Base-by-base conservation (phyloP, 2,888 invertebrate genomes). In the Drosophila diplacantha region DNA sequence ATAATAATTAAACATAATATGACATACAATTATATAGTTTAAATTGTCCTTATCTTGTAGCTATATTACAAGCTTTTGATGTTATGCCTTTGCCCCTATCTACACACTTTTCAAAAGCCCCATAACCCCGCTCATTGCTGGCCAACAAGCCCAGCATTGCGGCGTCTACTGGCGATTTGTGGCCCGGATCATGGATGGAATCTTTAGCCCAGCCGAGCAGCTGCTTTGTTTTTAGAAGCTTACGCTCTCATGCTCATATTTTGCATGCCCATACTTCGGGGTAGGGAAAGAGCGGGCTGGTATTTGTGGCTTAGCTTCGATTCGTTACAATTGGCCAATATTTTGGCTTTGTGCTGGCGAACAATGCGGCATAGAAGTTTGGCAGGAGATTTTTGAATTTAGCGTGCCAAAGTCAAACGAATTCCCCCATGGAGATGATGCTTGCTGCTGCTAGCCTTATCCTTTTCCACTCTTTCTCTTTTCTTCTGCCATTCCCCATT, bases 201-300 rank as follows among this genome's bases (percentile, higher is more conserved):
- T 57, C 39, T 49, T 32, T 37, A 67, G 61, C 47, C 47, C 39
- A 49, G 47, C 22, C 60, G 41, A 37, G 32, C 46, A 44, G 51
- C 47, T 51, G 63, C 66, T 49, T 67, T 67, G 75, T 61, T 75
- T 68, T 61, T 65, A 67, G 37, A 49, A 49, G 73, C 78, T 77
- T 77, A 69, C 59, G 56, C 39, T 64, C 67, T 56, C 52, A 39
- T 29, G 75, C 63, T 54, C 67, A 47, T 61, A 69, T 53, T 66
- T 69, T 53, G 56, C 41, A 47, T 65, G 39, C 22, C 22, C 34
- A 22, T 35, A 29, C 20, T 24, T 32, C n/a, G 24, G 24, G 18
- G 3, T 14, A 52, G 7, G 44, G n/a, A 26, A 35, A 9, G 24
- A 9, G 24, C 34, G 34, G 29, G 51, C 22, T 46, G 52, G 56